Evolutionary conservation across 2,797 vertebrate species (phyloP), one percentile per base, ranked within the genome.

Genomic region (Myotis daubentonii): DNA sequence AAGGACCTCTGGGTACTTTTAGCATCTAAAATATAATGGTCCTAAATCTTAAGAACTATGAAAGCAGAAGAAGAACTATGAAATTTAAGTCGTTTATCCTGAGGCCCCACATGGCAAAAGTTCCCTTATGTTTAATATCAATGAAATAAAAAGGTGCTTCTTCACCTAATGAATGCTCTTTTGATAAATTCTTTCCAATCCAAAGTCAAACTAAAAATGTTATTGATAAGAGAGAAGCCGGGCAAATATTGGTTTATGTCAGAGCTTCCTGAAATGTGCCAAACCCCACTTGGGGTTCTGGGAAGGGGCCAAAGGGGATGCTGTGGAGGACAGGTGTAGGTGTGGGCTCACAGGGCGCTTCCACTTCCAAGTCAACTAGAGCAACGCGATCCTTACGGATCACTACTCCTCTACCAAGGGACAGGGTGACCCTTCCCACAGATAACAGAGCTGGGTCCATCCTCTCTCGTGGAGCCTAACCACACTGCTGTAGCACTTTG

Each of bases 21-120:
- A 53, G 47, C 51, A 76, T 33, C 76, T 60, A 53, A 87, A 95
- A 75, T 47, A 33, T 87, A 78, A 51, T 70, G 75, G 75, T 78
- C 49, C 12, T 23, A n/a, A 78, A 62, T 81, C 79, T 76, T 76
- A 86, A 65, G 62, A 80, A 78, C 3, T 25, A 28, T 8, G 8
- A 44, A n/a, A 95, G 30, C 15, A 74, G 79, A 90, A 74, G 79
- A 90, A 91, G 25, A 17, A 62, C 28, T 62, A 30, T 62, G 60
- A 30, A 38, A 86, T 17, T 28, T 30, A n/a, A 84, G 20, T 13
- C 70, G 23, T 36, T 71, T 38, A 33, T 80, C 16, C 11, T 19
- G 49, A 82, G 60, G 41, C 19, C n/a, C 33, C 38, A n/a, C 0
- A 2, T 74, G 11, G 13, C 66, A 38, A 60, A 62, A 70, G 51